Evolutionary conservation across 1,140 invertebrate genomes (phyloP), one percentile per base, ranked within the genome.

Genomic region (Tribolium madens): DNA sequence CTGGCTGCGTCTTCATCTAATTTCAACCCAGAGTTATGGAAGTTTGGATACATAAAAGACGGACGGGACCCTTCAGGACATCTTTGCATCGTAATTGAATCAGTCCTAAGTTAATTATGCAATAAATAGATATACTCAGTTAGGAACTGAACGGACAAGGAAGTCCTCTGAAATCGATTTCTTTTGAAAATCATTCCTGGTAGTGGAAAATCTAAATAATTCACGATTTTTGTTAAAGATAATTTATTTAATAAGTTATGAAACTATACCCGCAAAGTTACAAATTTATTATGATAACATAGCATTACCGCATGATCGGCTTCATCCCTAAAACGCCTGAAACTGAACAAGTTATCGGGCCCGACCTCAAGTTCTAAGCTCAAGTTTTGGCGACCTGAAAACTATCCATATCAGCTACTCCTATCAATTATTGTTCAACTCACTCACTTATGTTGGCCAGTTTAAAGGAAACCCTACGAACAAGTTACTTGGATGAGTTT

Each of bases 1-100:
- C 74, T 78, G 73, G 57, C 73, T 64, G 77, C 73, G 64, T 78
- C 77, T 78, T 78, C 72, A 78, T 78, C 77, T 73, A 78, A 78
- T 78, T 78, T 78, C 31, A 48, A 18, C 73, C 72, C 21, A 15
- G 46, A 78, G 46, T 78, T 72, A 64, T 68, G 48, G 71, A 77
- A 77, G 69, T 77, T 77, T 69, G 52, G 71, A 50, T 53, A 74
- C 57, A 70, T 57, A 72, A 77, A 77, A 77, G 76, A 77, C 76
- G 53, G 50, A 33, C 46, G 15, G 18, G 68, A 71, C 71, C 76
- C 71, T 77, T 73, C 76, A 57, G 76, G 76, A 73, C 33, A 73
- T 77, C 76, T 77, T 64, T 53, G 69, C 69, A 46, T 71, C 69
- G 48, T 71, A 71, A 71, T 52, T 71, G 48, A 48, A 71, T 71